phyloP scores from a whole-genome alignment of 2,797 vertebrate species.

The Enteromius trimaculatus region DNA sequence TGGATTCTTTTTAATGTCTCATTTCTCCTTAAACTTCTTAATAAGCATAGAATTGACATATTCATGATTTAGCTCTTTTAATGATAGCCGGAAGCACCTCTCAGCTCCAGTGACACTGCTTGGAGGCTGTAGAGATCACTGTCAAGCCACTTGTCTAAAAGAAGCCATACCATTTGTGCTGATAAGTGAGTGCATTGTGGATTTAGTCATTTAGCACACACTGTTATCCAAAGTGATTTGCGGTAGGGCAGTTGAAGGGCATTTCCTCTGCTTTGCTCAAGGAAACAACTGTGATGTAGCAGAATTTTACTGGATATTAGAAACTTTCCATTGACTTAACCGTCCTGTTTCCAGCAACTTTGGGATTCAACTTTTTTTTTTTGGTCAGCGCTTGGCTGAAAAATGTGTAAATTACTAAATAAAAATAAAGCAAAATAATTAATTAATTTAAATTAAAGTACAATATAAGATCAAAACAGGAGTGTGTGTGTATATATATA shows the following conservation, averaged over 20 bases:
- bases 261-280: background rate
- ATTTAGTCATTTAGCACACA: constrained; percentile 35
- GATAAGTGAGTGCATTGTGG: constrained; percentile 28
- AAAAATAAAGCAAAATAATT: too few relatives aligned
- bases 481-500: too few relatives aligned
- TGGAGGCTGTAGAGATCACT: constrained; percentile 14
- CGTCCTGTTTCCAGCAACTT: background rate
- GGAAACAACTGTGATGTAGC: background rate
- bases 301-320: background rate
- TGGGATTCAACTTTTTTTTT: background rate
- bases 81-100: constrained; percentile 19
- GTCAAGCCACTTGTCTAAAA: constrained; percentile 27
- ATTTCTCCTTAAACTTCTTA: constrained; percentile 13
- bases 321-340: background rate
- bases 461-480: too few relatives aligned
- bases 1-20: background rate
- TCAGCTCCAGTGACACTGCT: constrained; percentile 30
- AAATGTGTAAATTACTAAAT: too few relatives aligned
- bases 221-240: constrained; percentile 24
- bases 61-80: constrained; percentile 36
- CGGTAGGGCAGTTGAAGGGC: constrained; percentile 15
- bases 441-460: too few relatives aligned
- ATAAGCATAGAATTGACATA: constrained; percentile 21
- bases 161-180: constrained; percentile 16
- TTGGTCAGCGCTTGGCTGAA: background rate